Evolutionary conservation across 1,140 invertebrate genomes (phyloP).

Genomic region (Heterodera schachtii): DNA sequence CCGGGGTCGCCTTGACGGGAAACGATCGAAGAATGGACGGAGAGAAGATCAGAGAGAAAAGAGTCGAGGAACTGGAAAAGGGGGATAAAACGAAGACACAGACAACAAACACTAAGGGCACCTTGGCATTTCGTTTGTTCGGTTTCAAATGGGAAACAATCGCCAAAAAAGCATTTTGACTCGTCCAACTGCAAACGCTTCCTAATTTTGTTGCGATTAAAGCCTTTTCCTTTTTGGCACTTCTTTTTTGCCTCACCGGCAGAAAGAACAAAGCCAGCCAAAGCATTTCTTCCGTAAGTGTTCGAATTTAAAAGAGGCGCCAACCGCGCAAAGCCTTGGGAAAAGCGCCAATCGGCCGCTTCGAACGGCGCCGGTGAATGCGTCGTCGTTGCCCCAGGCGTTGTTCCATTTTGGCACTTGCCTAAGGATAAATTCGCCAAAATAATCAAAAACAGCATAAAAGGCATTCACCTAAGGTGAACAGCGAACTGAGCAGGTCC

Average conservation of each 20-base stretch:
- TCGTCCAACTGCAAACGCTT: constrained; percentile 40
- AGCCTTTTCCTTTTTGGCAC: background rate
- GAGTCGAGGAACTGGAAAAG: constrained; percentile 38
- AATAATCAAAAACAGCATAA: background rate
- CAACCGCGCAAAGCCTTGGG: constrained; percentile 31
- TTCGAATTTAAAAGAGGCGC: constrained; percentile 27
- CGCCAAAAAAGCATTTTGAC: constrained; percentile 38
- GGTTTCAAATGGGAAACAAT: constrained; percentile 34
- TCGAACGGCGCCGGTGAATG: constrained; percentile 1
- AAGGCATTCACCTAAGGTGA: constrained; percentile 8
- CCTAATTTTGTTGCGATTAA: constrained; percentile 38
- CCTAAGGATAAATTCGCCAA: background rate
- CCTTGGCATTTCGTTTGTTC: constrained; percentile 21
- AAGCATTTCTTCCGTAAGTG: constrained; percentile 28
- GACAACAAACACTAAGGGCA: background rate
- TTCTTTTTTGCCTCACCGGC: constrained; percentile 15
- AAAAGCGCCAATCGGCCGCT: constrained; percentile 32
- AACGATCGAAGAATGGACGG: constrained; percentile 24
- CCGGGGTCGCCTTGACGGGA: constrained; percentile 16
- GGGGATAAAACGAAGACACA: background rate
- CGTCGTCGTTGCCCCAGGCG: constrained; percentile 5
- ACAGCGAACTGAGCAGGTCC: constrained; percentile 32
- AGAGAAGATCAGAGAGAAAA: constrained; percentile 33
- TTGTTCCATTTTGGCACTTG: constrained; percentile 2
- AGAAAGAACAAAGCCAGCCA: constrained; percentile 40